A percentile compares a stretch with the other conserved stretches of the same genome.
Evolutionary conservation across 2,888 invertebrate species (phyloP).

Genomic region (Crioceris asparagi): DNA sequence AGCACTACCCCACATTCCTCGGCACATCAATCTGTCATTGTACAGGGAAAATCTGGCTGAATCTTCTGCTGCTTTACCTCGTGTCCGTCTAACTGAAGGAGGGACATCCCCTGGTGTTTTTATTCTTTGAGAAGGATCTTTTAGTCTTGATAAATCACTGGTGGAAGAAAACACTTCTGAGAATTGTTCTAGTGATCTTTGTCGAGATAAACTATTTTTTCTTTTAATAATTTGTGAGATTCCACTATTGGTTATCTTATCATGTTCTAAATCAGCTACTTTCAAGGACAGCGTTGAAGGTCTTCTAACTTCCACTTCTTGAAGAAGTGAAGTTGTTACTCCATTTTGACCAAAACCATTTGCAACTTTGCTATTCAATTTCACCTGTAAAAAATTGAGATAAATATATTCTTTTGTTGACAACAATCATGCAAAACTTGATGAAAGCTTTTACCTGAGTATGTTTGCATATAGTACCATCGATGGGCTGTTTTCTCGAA

Average conservation of each 20-base stretch:
- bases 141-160: constrained; percentile 52
- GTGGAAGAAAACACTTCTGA: constrained; percentile 62
- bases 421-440: background rate
- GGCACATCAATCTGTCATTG: constrained; percentile 80
- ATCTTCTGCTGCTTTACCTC: constrained; percentile 51
- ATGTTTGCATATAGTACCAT: constrained; percentile 21
- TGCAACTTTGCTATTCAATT: constrained; percentile 43
- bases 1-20: constrained; percentile 36
- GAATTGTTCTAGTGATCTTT: constrained; percentile 65
- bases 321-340: constrained; percentile 40
- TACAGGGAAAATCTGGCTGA: constrained; percentile 64
- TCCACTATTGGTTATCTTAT: constrained; percentile 27
- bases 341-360: constrained; percentile 38
- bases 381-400: constrained; percentile 45
- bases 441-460: constrained; percentile 28
- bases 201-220: constrained; percentile 41
- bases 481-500: constrained; percentile 22
- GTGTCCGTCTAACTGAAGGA: constrained; percentile 60
- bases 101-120: constrained; percentile 78
- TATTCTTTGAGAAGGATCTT: constrained; percentile 65
- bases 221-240: constrained; percentile 34
- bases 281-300: constrained; percentile 41
- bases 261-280: constrained; percentile 24
- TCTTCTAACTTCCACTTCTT: constrained; percentile 29
- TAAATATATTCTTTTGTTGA: too few species aligned